Conservation (phyloP, 2,888 invertebrate species). For the Metopia argyrocephala region DNA sequence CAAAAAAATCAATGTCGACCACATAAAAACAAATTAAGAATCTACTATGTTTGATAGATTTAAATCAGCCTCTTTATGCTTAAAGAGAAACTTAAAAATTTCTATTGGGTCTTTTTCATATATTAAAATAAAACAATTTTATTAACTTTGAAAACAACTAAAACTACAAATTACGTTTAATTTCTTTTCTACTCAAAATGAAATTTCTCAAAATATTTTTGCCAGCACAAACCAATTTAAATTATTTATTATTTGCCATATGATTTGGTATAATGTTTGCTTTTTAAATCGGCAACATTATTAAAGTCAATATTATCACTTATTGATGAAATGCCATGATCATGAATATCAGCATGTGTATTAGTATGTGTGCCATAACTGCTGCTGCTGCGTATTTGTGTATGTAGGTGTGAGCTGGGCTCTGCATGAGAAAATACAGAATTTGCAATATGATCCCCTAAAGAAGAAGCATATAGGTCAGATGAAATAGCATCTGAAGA, state of each 20-base stretch:
- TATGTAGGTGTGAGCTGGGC: slow-evolving; percentile 53
- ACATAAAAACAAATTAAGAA: too few species aligned
- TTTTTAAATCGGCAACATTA: slow-evolving; percentile 55
- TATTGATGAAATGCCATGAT: slow-evolving; percentile 32
- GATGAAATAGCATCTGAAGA: background rate
- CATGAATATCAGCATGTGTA: slow-evolving; percentile 16
- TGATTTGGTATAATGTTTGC: slow-evolving; percentile 55
- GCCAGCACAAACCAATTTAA: background rate
- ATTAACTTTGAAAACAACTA: background rate
- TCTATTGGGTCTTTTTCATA: background rate
- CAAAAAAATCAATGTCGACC: too few species aligned
- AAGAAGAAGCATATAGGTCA: background rate
- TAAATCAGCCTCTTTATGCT: too few species aligned
- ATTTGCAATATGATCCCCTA: slow-evolving; percentile 1
- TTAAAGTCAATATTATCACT: slow-evolving; percentile 66
- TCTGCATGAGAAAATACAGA: slow-evolving; percentile 33
- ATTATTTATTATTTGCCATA: slow-evolving; percentile 64
- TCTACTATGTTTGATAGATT: too few species aligned
- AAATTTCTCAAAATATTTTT: background rate
- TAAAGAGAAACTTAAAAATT: too few species aligned
- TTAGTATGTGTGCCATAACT: slow-evolving; percentile 3
- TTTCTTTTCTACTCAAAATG: background rate
- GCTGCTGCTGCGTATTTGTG: slow-evolving; percentile 58
- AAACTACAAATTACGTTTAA: background rate
- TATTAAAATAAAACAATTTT: background rate